Evolutionary conservation across 1,140 invertebrate species (phyloP), one percentile per base, ranked within the genome.

Genomic region (Plodia interpunctella): DNA sequence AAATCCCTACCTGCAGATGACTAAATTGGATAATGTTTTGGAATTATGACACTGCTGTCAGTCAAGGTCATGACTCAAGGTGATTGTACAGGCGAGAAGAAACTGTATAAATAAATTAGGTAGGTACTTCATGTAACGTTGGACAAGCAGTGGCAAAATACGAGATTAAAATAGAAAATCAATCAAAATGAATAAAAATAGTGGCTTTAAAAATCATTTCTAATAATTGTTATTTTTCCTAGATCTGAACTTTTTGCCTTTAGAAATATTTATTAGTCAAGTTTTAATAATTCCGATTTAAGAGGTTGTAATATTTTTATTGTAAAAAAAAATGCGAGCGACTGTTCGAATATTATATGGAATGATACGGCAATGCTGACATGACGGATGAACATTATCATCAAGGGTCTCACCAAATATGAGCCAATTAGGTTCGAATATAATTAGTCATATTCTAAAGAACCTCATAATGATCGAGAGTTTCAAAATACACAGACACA

Each of bases 41-140:
- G 32, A 13, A 13, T 11, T 13, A 11, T 35, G 32, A 35, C 32
- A 35, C 9, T 13, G 32, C 32, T 13, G 13, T 9, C 9, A 35
- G 32, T 56, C 55, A 56, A 56, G 55, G 55, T 44, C 35, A 56
- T 9, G 13, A 30, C n/a, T 56, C 55, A 56, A 56, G 55, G 55
- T 44, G 19, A 56, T 2, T 25, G 21, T 56, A 56, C 55, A 56
- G 18, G 10, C 18, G 55, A 18, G n/a, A 15, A 35, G 5, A 35
- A 55, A 53, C 6, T 11, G 32, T 35, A 1, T 35, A 25, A 25
- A 3, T 25, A 25, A 25, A 25, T 25, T 3, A 25, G 2, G 6
- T 25, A 25, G 21, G 21, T 25, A 25, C 21, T 25, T 25, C 2
- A 25, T 25, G 6, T 25, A 6, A 25, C 21, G 6, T 25, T 6